A percentile compares a stretch with the other conserved stretches of the same genome.
Conservation (phyloP, 2,113 vertebrate species). For the Alligator mississippiensis region DNA sequence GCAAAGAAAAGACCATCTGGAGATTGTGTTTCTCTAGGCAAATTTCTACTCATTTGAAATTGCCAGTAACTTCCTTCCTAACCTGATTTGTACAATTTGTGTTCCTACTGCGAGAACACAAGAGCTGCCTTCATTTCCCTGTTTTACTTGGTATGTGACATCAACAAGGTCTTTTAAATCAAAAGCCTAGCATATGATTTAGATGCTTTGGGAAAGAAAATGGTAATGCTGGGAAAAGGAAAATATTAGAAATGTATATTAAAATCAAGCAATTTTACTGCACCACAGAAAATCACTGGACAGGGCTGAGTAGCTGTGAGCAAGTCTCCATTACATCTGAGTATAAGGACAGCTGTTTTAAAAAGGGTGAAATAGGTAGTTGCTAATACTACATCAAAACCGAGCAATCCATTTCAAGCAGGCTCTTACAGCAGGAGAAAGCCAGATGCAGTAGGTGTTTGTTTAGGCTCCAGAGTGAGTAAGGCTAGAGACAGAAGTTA, state of each 20-base stretch:
- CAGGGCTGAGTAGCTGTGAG: background rate
- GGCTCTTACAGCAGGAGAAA: constrained; percentile 16
- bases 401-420: constrained; percentile 27
- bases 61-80: background rate
- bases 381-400: background rate
- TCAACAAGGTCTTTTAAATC: constrained; percentile 48
- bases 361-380: constrained; percentile 32
- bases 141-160: constrained; percentile 37
- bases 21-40: background rate
- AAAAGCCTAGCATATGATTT: constrained; percentile 41
- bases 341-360: background rate
- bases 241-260: constrained; percentile 8
- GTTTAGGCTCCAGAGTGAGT: background rate
- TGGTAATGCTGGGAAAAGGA: constrained; percentile 31
- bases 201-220: constrained; percentile 46
- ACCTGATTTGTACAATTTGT: constrained; percentile 29
- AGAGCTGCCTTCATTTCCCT: background rate
- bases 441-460: background rate
- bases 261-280: constrained; percentile 3
- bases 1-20: background rate
- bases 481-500: background rate
- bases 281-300: background rate
- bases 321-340: constrained; percentile 24
- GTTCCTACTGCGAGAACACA: constrained; percentile 37
- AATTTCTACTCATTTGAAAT: constrained; percentile 46